Conservation (phyloP, 2,888 invertebrate species). For the Copidosoma aretas region DNA sequence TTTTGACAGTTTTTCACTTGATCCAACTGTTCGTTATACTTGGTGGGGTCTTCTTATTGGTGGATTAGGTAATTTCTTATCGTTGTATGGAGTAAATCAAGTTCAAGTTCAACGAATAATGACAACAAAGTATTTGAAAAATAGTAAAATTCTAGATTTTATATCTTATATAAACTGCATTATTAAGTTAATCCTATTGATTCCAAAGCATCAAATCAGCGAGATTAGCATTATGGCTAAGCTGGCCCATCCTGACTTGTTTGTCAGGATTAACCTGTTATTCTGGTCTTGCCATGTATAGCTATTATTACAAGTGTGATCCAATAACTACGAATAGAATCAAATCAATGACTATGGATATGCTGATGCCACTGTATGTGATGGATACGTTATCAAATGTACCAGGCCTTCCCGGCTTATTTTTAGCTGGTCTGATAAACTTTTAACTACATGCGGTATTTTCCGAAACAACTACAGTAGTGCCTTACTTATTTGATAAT, state of each 20-base stretch:
- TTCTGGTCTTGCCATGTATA: conserved; percentile 81
- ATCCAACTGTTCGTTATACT: conserved; percentile 83
- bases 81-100: conserved; percentile 87
- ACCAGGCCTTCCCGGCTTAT: conserved; percentile 86
- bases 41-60: conserved; percentile 84
- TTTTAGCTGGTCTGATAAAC: conserved; percentile 69
- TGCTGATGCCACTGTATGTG: conserved; percentile 82
- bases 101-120: conserved; percentile 80
- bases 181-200: conserved; percentile 27
- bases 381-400: conserved; percentile 75
- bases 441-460: not conserved
- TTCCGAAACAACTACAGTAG: not conserved
- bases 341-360: conserved; percentile 72
- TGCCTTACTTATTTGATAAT: not conserved
- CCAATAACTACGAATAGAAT: conserved; percentile 73
- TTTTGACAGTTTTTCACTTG: conserved; percentile 56
- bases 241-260: conserved; percentile 75
- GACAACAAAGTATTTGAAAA: conserved; percentile 66
- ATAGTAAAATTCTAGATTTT: not conserved
- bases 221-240: conserved; percentile 80
- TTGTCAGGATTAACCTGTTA: conserved; percentile 71
- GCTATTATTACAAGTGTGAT: conserved; percentile 83
- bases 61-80: conserved; percentile 80
- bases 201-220: conserved; percentile 70
- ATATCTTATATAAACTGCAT: not conserved